These are phyloP conservation scores for Lagria hirta DNA, from an alignment of 2,888 invertebrate genomes.

Conservation along the genomic window DNA sequence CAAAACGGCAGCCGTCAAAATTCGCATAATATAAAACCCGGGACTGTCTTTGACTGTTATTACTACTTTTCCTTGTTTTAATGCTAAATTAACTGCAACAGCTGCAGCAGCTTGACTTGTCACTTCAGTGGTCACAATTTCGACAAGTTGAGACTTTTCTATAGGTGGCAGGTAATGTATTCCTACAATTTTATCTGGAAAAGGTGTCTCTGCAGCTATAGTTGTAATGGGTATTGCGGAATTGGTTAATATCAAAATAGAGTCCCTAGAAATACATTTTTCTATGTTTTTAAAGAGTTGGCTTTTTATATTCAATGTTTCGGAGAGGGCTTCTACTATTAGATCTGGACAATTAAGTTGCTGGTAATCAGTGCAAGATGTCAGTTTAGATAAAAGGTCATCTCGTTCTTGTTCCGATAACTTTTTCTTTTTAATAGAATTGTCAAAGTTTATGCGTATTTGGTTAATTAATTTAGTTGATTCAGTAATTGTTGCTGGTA, in stretches of 20 bases:
- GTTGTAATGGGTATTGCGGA: conserved; percentile 96
- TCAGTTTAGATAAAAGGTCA: conserved; percentile 72
- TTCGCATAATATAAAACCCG: conserved; percentile 98
- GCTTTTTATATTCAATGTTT: conserved; percentile 94
- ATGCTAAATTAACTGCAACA: conserved; percentile 84
- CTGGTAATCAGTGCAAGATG: conserved; percentile 76
- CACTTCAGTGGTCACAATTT: conserved; percentile 95
- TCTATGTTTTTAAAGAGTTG: conserved; percentile 96
- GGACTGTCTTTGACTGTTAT: conserved; percentile 98
- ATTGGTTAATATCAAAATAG: conserved; percentile 96
- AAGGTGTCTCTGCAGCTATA: conserved; percentile 89
- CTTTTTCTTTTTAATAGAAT: conserved; percentile 83
- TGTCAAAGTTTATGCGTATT: conserved; percentile 79
- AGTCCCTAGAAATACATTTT: conserved; percentile 79
- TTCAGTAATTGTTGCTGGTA: conserved; percentile 84
- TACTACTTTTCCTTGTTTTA: conserved; percentile 97
- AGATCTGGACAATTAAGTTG: conserved; percentile 85
- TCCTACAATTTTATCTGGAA: conserved; percentile 90
- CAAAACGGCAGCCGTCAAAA: conserved; percentile 88
- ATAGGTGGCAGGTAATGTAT: conserved; percentile 99
- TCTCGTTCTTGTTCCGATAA: conserved; percentile 77
- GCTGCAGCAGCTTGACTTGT: conserved; percentile 93
- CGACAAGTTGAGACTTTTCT: conserved; percentile 98
- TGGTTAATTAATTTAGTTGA: conserved; percentile 89
- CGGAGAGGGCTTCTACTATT: conserved; percentile 98